phyloP scores from a whole-genome alignment of 2,888 invertebrate species.

The Ectropis crepuscularia region DNA sequence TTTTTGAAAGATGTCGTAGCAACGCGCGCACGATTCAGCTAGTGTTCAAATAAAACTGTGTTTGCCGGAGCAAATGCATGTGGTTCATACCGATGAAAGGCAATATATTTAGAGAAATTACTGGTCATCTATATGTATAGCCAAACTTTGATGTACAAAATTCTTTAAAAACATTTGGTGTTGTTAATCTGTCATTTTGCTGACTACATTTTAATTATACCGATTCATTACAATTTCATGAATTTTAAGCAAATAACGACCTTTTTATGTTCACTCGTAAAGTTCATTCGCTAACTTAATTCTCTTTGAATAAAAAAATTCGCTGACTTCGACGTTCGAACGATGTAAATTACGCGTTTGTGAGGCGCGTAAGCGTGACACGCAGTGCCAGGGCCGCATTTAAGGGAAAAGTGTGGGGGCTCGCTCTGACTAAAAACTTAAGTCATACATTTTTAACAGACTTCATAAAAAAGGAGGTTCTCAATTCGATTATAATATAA shows the following conservation, averaged over 20 bases:
- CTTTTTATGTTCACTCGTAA: slow-evolving; percentile 24
- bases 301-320: slow-evolving; percentile 33
- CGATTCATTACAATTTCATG: slow-evolving; percentile 1
- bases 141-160: too few relatives aligned
- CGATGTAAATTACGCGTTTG: slow-evolving; percentile 29
- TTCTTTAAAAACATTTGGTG: too few relatives aligned
- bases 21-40: too few relatives aligned
- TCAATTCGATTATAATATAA: too few relatives aligned
- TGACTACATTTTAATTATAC: neutral
- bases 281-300: slow-evolving; percentile 33
- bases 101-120: too few relatives aligned
- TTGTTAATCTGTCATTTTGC: neutral
- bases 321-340: slow-evolving; percentile 24
- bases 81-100: too few relatives aligned
- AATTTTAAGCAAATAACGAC: slow-evolving; percentile 20
- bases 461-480: too few relatives aligned
- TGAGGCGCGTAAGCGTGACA: slow-evolving; percentile 23
- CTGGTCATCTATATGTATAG: too few relatives aligned
- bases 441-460: too few relatives aligned
- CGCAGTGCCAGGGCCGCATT: slow-evolving; percentile 9
- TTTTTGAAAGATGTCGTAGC: too few relatives aligned
- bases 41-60: too few relatives aligned
- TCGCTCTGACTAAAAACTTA: neutral
- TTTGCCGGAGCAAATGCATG: too few relatives aligned
- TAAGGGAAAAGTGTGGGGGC: neutral